Evolutionary conservation across 2,888 invertebrate species (phyloP).

Genomic region (Lochmaea crataegi): DNA sequence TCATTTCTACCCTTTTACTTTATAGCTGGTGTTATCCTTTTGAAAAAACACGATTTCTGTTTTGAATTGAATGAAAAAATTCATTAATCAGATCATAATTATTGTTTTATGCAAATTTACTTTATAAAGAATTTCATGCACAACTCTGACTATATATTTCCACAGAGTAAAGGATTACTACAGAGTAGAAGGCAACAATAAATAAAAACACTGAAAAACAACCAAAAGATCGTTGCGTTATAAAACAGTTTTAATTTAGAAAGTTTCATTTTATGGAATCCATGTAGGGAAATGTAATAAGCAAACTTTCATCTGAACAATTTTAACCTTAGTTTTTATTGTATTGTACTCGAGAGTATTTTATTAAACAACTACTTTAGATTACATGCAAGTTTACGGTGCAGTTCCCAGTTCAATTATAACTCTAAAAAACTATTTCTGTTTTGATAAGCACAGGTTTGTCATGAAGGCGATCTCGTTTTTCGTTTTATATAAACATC

Average conservation of each 20-base stretch:
- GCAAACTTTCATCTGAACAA: constrained; percentile 53
- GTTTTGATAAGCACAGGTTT: constrained; percentile 20
- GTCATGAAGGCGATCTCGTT: not conserved
- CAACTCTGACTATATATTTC: not conserved
- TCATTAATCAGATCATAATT: no score
- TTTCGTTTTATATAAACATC: not conserved
- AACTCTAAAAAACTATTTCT: constrained; percentile 32
- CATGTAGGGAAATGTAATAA: constrained; percentile 53
- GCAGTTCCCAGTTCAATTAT: constrained; percentile 34
- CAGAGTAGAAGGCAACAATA: constrained; percentile 14
- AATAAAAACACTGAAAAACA: constrained; percentile 31
- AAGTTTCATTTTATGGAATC: constrained; percentile 53
- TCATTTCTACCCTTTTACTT: no score
- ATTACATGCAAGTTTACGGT: constrained; percentile 40
- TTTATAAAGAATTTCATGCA: not conserved
- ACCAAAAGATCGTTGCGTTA: constrained; percentile 37
- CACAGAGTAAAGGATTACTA: not conserved
- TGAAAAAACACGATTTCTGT: no score
- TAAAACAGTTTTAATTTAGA: constrained; percentile 52
- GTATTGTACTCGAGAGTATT: constrained; percentile 54
- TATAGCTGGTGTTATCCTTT: no score
- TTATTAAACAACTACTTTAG: constrained; percentile 50
- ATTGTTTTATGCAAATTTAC: no score
- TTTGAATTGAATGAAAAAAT: no score
- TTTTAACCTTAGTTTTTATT: constrained; percentile 54